These are phyloP conservation scores for Myripristis jacobus DNA, from an alignment of 2,797 vertebrate species.

Conservation along the genomic window DNA sequence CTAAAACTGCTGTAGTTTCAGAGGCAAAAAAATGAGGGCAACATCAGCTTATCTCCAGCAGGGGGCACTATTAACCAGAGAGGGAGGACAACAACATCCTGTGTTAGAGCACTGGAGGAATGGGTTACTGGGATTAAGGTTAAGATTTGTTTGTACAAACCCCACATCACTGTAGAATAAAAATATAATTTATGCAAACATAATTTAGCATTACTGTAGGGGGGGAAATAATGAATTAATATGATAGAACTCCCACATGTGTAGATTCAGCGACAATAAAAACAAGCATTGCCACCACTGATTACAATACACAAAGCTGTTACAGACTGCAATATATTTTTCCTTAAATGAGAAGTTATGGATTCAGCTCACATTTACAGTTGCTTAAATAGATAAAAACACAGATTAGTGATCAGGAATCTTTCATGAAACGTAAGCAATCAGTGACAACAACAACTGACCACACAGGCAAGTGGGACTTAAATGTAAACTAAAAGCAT, in stretches of 20 bases:
- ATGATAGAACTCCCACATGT: background rate
- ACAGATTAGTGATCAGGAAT: conserved; percentile 12
- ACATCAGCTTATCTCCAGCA: conserved; percentile 52
- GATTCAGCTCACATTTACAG: conserved; percentile 3
- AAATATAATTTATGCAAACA: conserved; percentile 17
- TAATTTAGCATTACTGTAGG: conserved; percentile 13
- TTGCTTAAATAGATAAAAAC: background rate
- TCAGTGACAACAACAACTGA: conserved; percentile 39
- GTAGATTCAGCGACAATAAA: background rate
- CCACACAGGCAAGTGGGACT: conserved; percentile 32
- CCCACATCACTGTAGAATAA: background rate
- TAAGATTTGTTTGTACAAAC: conserved; percentile 35
- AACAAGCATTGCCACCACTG: background rate
- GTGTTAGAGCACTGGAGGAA: too few relatives aligned
- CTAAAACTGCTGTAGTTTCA: background rate
- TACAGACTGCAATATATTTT: conserved; percentile 3
- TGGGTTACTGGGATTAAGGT: background rate
- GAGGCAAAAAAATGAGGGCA: background rate
- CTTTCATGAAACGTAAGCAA: conserved; percentile 25
- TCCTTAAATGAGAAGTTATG: conserved; percentile 14
- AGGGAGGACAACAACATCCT: conserved; percentile 4
- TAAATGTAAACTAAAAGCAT: conserved; percentile 36
- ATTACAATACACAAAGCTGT: background rate
- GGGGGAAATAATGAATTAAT: background rate
- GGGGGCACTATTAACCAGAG: conserved; percentile 74